Evolutionary conservation across 2,888 invertebrate species (phyloP), one percentile per base, ranked within the genome.

Genomic region (Brachypalpus laphriformis): DNA sequence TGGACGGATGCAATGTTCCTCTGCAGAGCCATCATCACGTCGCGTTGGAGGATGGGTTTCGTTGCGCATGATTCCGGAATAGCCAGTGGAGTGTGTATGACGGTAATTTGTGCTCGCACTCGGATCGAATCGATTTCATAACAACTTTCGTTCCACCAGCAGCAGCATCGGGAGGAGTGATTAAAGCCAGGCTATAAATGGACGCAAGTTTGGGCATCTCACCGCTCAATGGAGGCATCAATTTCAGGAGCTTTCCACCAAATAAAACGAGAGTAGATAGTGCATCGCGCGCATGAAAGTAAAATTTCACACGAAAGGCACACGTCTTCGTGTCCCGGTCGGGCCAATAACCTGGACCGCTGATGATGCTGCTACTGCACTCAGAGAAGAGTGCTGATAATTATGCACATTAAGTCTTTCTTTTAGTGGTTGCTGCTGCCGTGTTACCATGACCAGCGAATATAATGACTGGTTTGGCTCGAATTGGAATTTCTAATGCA

Each of bases 61-160:
- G 65, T 51, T 85, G 83, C 74, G 28, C 80, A 70, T 45, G 28
- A 85, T 85, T 75, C 85, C 85, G 81, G 83, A 80, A 74, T 74
- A 49, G 56, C 54, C 68, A 22, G 42, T 51, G 9, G 22, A 51
- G 56, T 70, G 74, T 70, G 63, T 68, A 80, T 45, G 78, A 63
- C 45, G 63, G 83, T 65, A 80, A 81, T 81, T 85, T 85, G 51
- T 31, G 61, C 66, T 72, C 59, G 31, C 1, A 47, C 51, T 34
- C 77, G 42, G 0, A 65, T 65, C 83, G 65, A 75, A 85, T 85
- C 66, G 70, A 76, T 85, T 85, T 85, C 85, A 85, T 85, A 85
- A 85, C 85, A 85, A 85, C 85, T 85, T 85, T 85, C 85, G 40
- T 47, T 85, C 81, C 65, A 75, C 18, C 51, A 61, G 49, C 8